Evolutionary conservation across 1,140 invertebrate species (phyloP).

Genomic region (Apis laboriosa): DNA sequence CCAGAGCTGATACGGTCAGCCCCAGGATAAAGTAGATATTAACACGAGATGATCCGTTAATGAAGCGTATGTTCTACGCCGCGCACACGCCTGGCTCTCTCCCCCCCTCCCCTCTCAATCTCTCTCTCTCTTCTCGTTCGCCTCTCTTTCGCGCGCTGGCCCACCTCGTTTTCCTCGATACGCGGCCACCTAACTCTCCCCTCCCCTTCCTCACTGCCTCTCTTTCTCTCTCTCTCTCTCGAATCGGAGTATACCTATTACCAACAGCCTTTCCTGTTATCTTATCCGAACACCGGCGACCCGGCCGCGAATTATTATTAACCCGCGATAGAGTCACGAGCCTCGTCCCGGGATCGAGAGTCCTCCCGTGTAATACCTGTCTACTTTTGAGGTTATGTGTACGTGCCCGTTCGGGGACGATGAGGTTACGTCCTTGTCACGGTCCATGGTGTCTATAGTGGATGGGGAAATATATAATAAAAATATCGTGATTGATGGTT

Average conservation of each 20-base stretch:
- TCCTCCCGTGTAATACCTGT: not conserved
- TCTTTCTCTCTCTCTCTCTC: conserved; percentile 15
- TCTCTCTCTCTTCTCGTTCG: conserved; percentile 28
- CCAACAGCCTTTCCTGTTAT: conserved; percentile 81
- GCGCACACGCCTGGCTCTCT: conserved; percentile 57
- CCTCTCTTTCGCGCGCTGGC: conserved; percentile 7
- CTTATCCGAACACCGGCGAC: conserved; percentile 79
- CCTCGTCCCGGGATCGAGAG: conserved; percentile 23
- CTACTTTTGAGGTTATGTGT: not conserved
- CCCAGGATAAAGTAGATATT: conserved; percentile 81
- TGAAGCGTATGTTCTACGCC: conserved; percentile 81
- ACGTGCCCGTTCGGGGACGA: too few species aligned
- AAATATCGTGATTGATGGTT: too few species aligned
- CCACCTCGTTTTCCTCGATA: conserved; percentile 4
- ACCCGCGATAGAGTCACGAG: conserved; percentile 62
- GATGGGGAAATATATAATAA: too few species aligned
- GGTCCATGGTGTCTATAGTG: not conserved
- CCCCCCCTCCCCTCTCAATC: conserved; percentile 1
- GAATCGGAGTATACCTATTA: conserved; percentile 74
- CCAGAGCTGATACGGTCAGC: conserved; percentile 77
- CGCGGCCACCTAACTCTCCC: not conserved
- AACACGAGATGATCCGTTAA: conserved; percentile 82
- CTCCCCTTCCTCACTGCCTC: conserved; percentile 1
- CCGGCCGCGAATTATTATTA: conserved; percentile 78
- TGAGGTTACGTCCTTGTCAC: conserved; percentile 1